Evolutionary conservation across 1,140 invertebrate species (phyloP), one percentile per base, ranked within the genome.

Genomic region (Pygmarrhopalites habei): DNA sequence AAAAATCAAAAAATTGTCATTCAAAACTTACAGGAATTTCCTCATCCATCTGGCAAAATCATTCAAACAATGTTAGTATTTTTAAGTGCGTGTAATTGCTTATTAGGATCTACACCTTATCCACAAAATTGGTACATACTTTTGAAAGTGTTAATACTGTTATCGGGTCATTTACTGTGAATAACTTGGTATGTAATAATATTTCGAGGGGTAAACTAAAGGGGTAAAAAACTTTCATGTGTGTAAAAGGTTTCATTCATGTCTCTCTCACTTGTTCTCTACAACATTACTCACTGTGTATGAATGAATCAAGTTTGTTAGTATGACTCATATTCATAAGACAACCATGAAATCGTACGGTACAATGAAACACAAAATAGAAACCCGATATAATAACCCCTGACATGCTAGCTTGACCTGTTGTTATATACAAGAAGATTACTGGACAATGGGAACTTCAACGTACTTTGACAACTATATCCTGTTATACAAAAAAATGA

Each of bases 391-490:
- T n/a, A 52, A 51, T 14, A 60, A 60, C 28, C 23, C 44, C 29
- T 60, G 59, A 5, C 30, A 59, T 58, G 32, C 55, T 30, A 26
- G 7, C 14, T 28, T 52, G 49, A 52, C 49, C 23, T 53, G 61
- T 47, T 35, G 44, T 17, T 21, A 30, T n/a, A n/a, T n/a, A 46
- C 10, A 21, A 35, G 32, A 35, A 35, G 32, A 35, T 7, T 7
- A 35, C 44, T 17, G 44, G 49, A 46, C 19, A 35, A 10, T 25
- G 7, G 44, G 49, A 52, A 52, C 25, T 25, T 15, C 2, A 14
- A 30, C 70, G 69, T 71, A 71, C 70, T 69, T 64, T 70, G 58
- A 71, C 63, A 71, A 57, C 64, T 41, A 68, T 66, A 70, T 67
- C 70, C 70, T 71, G 70, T 66, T 64, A 65, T 61, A 63, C 64